Evolutionary conservation across 2,113 vertebrate genomes (phyloP), one percentile per base, ranked within the genome.

Genomic region (Odontophorus gujanensis): DNA sequence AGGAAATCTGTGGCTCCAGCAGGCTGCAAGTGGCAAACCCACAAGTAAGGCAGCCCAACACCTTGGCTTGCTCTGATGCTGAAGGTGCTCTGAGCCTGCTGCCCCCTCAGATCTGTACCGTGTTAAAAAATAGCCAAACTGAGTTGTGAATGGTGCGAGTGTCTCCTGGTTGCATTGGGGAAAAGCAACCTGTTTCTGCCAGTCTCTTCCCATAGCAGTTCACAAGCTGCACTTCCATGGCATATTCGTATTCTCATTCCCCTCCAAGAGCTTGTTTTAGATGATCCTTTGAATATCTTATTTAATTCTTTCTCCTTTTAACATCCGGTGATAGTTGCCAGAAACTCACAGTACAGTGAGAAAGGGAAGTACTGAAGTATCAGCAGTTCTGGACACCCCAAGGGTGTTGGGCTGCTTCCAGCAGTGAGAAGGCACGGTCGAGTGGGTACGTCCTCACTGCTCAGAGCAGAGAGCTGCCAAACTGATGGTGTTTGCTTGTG

Each of bases 31-130:
- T 0, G 0, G 32, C 14, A 67, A 67, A 5, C 24, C 13, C 42
- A 38, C 24, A 10, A 13, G 72, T 7, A 8, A 66, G 42, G 48
- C 47, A 72, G 13, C 0, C 1, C 1, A 10, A 21, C 8, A 0
- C 21, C 42, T 18, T 19, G 65, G 36, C 43, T 58, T 0, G 5
- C 26, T 30, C 17, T 9, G 61, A 6, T 5, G 4, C 66, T 53
- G 24, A 13, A 53, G 71, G 67, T 10, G 48, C 40, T 80, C 36
- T 51, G 11, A 90, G 62, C 21, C 51, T 8, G 7, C 25, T 43
- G 68, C 36, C 30, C 50, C 11, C 53, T 14, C 1, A 0, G 65
- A 55, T 55, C n/a, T 36, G n/a, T 9, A 1, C 8, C 17, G 48
- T 57, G 50, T 65, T 26, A n/a, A 36, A 58, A 66, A 93, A 4